These are phyloP conservation scores for Cantharis rufa DNA, from an alignment of 2,888 invertebrate species.

Conservation along the genomic window DNA sequence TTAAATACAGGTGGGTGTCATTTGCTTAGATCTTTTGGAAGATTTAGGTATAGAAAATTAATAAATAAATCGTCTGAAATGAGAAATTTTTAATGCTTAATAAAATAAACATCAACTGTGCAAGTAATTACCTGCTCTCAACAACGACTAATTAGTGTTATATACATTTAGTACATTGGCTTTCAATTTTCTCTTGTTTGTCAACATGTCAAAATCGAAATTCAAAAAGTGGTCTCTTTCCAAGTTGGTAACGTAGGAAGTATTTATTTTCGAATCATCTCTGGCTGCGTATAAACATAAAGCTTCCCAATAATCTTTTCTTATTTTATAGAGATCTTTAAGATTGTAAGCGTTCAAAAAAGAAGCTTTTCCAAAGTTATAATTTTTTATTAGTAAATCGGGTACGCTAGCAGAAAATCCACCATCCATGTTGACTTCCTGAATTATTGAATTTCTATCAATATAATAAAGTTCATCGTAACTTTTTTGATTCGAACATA, in stretches of 20 bases:
- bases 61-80: neutral
- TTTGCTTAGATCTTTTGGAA: neutral
- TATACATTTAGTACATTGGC: neutral
- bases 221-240: neutral
- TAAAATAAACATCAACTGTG: neutral
- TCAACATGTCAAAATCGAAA: neutral
- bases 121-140: neutral
- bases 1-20: neutral
- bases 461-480: neutral
- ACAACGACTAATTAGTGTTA: neutral
- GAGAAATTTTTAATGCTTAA: neutral
- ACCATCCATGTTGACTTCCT: neutral
- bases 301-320: neutral
- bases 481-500: slow-evolving; percentile 35
- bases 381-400: neutral
- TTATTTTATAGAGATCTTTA: neutral
- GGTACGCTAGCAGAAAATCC: neutral
- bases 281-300: neutral
- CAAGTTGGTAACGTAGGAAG: neutral
- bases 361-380: neutral
- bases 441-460: neutral
- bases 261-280: neutral
- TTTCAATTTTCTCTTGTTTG: neutral
- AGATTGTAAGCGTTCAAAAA: neutral
- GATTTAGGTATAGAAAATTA: neutral